Evolutionary conservation across 1,140 invertebrate species (phyloP).

Genomic region (Agrypnia vestita): DNA sequence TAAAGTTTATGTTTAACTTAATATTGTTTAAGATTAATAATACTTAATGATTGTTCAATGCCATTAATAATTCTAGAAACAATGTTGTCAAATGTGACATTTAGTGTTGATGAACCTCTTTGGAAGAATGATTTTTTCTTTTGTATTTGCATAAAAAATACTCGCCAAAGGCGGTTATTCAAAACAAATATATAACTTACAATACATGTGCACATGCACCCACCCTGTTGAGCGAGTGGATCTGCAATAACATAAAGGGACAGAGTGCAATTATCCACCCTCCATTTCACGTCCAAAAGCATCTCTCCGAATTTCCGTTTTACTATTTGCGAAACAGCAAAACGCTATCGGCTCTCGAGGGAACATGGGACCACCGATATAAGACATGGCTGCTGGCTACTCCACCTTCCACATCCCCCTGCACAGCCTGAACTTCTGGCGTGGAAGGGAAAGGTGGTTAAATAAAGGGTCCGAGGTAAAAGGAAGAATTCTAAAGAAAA

Average conservation of each 20-base stretch:
- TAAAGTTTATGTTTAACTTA: too few species aligned
- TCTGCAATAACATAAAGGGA: slow-evolving; percentile 42
- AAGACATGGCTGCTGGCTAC: slow-evolving; percentile 59
- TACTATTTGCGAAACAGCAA: slow-evolving; percentile 61
- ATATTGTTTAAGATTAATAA: too few species aligned
- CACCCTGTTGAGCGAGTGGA: neutral
- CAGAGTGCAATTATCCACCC: slow-evolving; percentile 48
- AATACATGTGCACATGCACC: neutral
- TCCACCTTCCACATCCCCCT: slow-evolving; percentile 26
- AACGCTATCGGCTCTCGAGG: slow-evolving; percentile 58
- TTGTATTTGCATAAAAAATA: neutral
- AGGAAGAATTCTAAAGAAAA: too few species aligned
- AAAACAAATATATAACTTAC: slow-evolving; percentile 40
- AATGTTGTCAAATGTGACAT: too few species aligned
- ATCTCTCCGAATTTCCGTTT: slow-evolving; percentile 60
- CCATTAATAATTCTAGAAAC: too few species aligned
- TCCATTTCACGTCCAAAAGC: slow-evolving; percentile 52
- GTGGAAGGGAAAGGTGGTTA: too few species aligned
- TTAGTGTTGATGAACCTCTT: neutral
- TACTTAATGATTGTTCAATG: too few species aligned
- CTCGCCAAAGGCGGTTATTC: neutral
- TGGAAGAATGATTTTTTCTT: neutral
- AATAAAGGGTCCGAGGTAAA: too few species aligned
- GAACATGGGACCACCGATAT: slow-evolving; percentile 55
- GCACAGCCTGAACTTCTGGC: too few species aligned